Percentiles rank a stretch among this genome's conserved stretches.
These are phyloP conservation scores for Gymnothorax reevesii DNA, from an alignment of 2,797 vertebrate genomes.

Conservation along the genomic window DNA sequence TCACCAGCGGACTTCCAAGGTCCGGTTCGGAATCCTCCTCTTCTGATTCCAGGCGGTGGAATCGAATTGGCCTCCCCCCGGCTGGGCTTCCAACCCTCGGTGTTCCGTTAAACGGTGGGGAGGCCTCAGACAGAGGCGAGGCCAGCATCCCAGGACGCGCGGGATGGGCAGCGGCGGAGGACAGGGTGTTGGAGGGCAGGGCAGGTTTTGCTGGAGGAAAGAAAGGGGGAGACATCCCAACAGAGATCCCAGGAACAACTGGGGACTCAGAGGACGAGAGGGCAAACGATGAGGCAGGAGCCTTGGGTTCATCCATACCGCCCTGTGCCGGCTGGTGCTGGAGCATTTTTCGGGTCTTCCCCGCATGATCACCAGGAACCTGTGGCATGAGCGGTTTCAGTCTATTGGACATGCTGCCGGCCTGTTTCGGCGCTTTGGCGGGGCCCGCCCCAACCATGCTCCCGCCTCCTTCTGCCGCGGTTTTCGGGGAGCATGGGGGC, in stretches of 20 bases:
- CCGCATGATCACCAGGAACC: conserved; percentile 73
- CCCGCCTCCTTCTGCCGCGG: conserved; percentile 58
- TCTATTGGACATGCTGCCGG: conserved; percentile 76
- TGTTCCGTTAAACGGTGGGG: conserved; percentile 72
- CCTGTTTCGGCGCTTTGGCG: conserved; percentile 69
- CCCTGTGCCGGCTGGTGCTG: conserved; percentile 71
- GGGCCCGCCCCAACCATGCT: conserved; percentile 36
- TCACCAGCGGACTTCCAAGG: conserved; percentile 68
- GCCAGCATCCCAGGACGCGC: conserved; percentile 34
- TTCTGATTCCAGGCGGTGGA: conserved; percentile 65
- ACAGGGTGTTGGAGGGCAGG: conserved; percentile 61
- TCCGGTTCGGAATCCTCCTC: conserved; percentile 63
- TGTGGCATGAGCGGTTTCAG: conserved; percentile 77
- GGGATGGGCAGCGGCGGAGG: conserved; percentile 66
- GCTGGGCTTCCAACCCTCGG: conserved; percentile 52
- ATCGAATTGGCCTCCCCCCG: conserved; percentile 51
- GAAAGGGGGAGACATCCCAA: conserved; percentile 67
- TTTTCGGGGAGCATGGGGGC: conserved; percentile 70
- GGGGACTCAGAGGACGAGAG: conserved; percentile 49
- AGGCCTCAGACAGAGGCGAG: conserved; percentile 41
- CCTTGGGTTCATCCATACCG: conserved; percentile 65
- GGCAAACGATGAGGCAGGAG: conserved; percentile 57
- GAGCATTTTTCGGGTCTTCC: conserved; percentile 76
- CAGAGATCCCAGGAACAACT: conserved; percentile 56
- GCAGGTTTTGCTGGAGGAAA: conserved; percentile 71